Base-by-base conservation (phyloP, 2,888 invertebrate genomes). In the Zaprionus lineosus region DNA sequence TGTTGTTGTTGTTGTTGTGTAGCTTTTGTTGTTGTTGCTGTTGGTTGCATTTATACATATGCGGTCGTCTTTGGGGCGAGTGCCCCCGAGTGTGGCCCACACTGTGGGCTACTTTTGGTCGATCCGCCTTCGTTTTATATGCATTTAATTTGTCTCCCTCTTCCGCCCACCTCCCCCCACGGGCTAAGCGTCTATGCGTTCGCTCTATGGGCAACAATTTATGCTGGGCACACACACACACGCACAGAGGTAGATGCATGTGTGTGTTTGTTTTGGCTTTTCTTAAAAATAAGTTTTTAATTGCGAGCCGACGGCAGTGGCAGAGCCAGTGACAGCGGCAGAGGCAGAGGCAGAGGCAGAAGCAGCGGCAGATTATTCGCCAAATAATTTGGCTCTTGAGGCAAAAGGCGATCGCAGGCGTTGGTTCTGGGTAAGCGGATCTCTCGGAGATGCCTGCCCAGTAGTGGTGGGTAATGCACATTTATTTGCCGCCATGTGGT, bases 381-480 rank as follows among this genome's bases (percentile, higher is more conserved):
- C 86, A 88, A 87, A 87, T 87, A 86, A 87, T 87, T 88, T 87
- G 86, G 86, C 78, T 81, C 73, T 73, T 73, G 58, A 37, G 57
- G 71, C 66, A 34, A 28, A 37, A 53, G 1, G 6, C 40, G 50
- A 62, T 62, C 44, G 72, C 60, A 66, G 61, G 59, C 43, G 59
- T 71, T 69, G 72, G 61, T 72, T 69, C 60, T 66, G 59, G 59
- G 36, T 64, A 68, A 68, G 65, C 58, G 51, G 19, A 44, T 33
- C 44, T 65, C 66, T 51, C 47, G 51, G 47, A 31, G 37, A 26
- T 43, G 47, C 57, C n/a, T 29, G 50, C 65, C 34, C 57, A 18
- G 43, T 29, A 28, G n/a, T n/a, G 19, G n/a, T 3, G 28, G 34
- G 19, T 21, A 12, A 19, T 40, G 19, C 9, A 14, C 16, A 16